A percentile compares a stretch with the other conserved stretches of the same genome.
Evolutionary conservation across 2,113 vertebrate genomes (phyloP).

Genomic region (Gila orcuttii): DNA sequence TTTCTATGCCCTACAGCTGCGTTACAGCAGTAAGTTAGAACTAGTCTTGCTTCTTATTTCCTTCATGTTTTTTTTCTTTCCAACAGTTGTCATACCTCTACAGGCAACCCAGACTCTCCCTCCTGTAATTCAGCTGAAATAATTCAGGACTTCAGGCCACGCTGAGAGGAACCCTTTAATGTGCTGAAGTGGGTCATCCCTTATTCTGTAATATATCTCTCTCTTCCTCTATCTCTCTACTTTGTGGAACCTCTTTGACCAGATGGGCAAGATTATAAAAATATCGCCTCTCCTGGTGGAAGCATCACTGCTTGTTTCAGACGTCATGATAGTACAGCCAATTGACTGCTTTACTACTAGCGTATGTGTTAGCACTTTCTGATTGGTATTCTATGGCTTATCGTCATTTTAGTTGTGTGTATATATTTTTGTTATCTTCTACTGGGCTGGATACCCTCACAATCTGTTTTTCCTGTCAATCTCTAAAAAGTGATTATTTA

Average conservation of each 20-base stretch:
- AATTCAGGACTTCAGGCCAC: conserved; percentile 61
- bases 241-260: conserved; percentile 69
- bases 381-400: not conserved
- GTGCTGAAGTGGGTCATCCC: conserved; percentile 72
- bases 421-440: not conserved
- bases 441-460: not conserved
- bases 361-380: not conserved
- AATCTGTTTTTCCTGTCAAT: not conserved
- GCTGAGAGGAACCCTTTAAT: conserved; percentile 67
- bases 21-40: not conserved
- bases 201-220: conserved; percentile 55
- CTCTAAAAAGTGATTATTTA: not conserved
- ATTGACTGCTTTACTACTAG: not conserved
- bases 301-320: conserved; percentile 68
- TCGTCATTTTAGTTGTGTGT: not conserved
- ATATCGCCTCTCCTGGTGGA: conserved; percentile 72
- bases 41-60: conserved; percentile 17
- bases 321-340: conserved; percentile 22
- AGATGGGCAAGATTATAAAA: conserved; percentile 75
- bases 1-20: conserved; percentile 14
- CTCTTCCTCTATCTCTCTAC: conserved; percentile 58
- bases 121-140: conserved; percentile 60
- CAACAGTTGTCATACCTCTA: conserved; percentile 24
- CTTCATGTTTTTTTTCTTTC: not conserved
- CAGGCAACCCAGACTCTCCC: conserved; percentile 29